phyloP scores from a whole-genome alignment of 2,113 vertebrate species.

The Herpetotheres cachinnans region DNA sequence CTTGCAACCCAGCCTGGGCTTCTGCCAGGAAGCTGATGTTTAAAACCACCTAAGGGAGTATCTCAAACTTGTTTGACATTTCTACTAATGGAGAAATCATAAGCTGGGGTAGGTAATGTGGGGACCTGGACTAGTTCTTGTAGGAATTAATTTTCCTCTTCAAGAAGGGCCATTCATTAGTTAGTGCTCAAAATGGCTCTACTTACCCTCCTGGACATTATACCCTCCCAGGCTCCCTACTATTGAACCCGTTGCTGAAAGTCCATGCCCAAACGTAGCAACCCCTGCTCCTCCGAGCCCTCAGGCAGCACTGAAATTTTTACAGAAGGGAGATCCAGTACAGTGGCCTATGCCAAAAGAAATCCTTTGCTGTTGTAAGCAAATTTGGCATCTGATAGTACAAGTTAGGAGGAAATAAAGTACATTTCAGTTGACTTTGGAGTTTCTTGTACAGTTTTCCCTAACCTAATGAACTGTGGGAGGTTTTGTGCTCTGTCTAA shows the following conservation, averaged over 20 bases:
- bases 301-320: neutral
- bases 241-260: rapidly evolving
- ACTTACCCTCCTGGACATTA: neutral
- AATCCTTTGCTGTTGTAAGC: neutral
- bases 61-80: neutral
- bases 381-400: neutral
- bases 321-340: neutral
- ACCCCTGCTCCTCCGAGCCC: neutral
- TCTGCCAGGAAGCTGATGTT: neutral
- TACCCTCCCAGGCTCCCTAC: neutral
- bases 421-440: neutral
- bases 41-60: constrained; percentile 2
- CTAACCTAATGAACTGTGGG: neutral
- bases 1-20: neutral
- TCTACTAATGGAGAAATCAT: neutral
- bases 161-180: neutral
- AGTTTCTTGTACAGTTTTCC: neutral
- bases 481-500: neutral
- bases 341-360: neutral
- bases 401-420: neutral
- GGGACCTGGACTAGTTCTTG: neutral
- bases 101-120: neutral
- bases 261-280: neutral
- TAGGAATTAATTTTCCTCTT: neutral
- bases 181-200: neutral